Evolutionary conservation across 2,113 vertebrate genomes (phyloP), one percentile per base, ranked within the genome.

Genomic region (Nycticebus coucang): DNA sequence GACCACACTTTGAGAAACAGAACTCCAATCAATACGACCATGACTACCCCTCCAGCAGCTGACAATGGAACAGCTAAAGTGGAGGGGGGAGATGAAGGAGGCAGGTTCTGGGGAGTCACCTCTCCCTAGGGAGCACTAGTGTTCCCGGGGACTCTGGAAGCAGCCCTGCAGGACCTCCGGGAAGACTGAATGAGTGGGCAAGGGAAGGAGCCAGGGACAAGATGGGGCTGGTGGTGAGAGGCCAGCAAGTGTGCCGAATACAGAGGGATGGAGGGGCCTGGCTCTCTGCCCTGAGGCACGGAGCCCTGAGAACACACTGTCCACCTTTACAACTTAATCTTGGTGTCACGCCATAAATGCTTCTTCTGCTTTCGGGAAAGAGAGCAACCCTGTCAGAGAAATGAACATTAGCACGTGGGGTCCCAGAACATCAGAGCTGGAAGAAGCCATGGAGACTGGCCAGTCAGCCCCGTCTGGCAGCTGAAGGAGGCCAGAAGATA

Each of bases 241-340:
- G 78, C 92, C 94, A 41, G 71, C 14, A 0, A 35, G 35, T 64
- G 60, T 37, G 37, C 68, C 22, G 74, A 30, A 35, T 3, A 37
- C 22, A 60, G 68, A 82, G 37, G 3, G n/a, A 53, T 60, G 50
- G 72, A 4, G 37, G 41, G 60, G 4, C 10, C 33, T 1, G 0
- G 45, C 69, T 30, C 17, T 59, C 55, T 19, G 82, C 72, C 87
- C 2, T 8, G 4, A 15, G 85, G 80, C 89, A 1, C 19, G 4
- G 72, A 45, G 93, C 78, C 62, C 90, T 74, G 30, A 87, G 93
- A 72, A 95, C 87, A 35, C 57, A 0, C 94, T 64, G 91, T 91
- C 60, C 91, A 95, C 74, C 91, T 94, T 71, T 45, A 62, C 59
- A n/a, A 21, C 74, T 30, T 4, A 28, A 82, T 83, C 85, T 79